Conservation (phyloP, 92 coral and sea anemone species). For the Epizoanthus illoricatus region DNA sequence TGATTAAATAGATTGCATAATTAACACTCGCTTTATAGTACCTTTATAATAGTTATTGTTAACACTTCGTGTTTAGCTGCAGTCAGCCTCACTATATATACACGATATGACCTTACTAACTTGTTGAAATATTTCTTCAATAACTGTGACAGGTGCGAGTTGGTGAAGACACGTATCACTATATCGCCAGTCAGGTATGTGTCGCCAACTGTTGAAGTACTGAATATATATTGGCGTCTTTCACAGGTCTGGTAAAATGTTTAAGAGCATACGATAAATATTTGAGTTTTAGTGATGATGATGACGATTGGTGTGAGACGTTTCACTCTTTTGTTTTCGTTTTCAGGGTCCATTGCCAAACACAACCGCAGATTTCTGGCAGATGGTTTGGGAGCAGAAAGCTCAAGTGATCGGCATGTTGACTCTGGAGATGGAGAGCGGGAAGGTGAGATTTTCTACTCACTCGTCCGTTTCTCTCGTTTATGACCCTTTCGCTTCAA, state of each 20-base stretch:
- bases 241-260: background rate
- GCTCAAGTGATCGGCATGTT: constrained; percentile 89
- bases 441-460: constrained; percentile 58
- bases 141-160: constrained; percentile 60
- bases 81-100: background rate
- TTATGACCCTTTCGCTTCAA: background rate
- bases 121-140: background rate
- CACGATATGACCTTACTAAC: background rate
- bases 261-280: background rate
- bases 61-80: background rate
- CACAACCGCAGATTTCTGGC: constrained; percentile 91
- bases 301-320: too few species aligned
- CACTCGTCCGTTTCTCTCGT: background rate
- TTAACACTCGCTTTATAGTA: too few species aligned
- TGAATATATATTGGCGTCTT: background rate
- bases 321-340: background rate
- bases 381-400: constrained; percentile 97
- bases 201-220: too few species aligned
- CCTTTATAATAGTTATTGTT: background rate
- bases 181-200: constrained; percentile 91
- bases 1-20: background rate
- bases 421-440: constrained; percentile 80
- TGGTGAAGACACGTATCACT: constrained; percentile 72
- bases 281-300: background rate
- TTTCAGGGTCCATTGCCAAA: constrained; percentile 89